Evolutionary conservation across 1,140 invertebrate genomes (phyloP).

Genomic region (Polypedilum vanderplanki): DNA sequence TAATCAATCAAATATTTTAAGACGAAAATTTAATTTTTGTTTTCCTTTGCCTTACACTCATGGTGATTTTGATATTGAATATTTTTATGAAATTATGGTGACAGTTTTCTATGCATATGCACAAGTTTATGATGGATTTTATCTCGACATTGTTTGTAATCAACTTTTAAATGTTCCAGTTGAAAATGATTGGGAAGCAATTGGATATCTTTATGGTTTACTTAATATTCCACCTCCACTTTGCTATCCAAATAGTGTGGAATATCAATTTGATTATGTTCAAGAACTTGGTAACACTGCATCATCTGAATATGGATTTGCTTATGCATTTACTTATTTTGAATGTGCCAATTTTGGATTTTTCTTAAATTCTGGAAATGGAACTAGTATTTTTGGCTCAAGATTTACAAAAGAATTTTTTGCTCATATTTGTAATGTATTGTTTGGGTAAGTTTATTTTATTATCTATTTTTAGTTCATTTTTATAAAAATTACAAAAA

Average conservation of each 20-base stretch:
- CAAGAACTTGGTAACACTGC: neutral
- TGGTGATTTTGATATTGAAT: neutral
- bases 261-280: neutral
- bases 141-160: neutral
- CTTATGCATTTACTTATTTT: neutral
- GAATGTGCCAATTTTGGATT: neutral
- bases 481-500: no score
- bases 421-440: neutral
- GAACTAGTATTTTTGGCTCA: neutral
- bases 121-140: neutral
- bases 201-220: neutral
- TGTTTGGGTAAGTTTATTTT: neutral
- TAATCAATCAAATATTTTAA: neutral
- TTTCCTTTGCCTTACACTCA: neutral
- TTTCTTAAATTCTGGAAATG: neutral
- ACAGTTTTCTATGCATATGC: neutral
- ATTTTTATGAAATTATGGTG: neutral
- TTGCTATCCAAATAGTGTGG: neutral
- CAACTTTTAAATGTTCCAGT: neutral
- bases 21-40: neutral
- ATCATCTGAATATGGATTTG: neutral
- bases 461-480: no score
- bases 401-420: neutral
- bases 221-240: neutral
- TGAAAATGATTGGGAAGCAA: neutral